Percentiles rank a stretch among this genome's conserved stretches.
Conservation (phyloP, 2,888 invertebrate genomes). For the Leptinotarsa rubiginosa region DNA sequence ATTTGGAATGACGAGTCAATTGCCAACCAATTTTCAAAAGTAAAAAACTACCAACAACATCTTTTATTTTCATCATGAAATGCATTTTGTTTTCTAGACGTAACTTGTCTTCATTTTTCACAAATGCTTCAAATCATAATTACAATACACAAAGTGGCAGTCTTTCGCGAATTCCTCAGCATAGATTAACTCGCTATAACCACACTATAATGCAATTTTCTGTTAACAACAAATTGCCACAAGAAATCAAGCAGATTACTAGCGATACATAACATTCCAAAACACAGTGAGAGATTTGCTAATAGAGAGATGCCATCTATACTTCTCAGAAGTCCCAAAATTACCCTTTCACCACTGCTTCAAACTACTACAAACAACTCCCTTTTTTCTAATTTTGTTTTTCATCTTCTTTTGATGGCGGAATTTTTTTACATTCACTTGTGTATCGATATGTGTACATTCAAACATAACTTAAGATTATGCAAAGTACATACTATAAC, state of each 20-base stretch:
- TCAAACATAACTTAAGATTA: too few relatives aligned
- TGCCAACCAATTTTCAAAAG: background rate
- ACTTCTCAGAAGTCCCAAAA: too few relatives aligned
- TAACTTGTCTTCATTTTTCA: background rate
- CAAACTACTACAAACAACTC: too few relatives aligned
- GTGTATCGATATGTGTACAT: too few relatives aligned
- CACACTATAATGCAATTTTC: slow-evolving; percentile 6
- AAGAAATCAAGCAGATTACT: background rate
- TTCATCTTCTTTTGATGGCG: too few relatives aligned
- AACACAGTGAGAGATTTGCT: too few relatives aligned
- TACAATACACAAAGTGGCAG: background rate
- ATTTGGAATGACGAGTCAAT: background rate
- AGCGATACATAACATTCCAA: background rate
- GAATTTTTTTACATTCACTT: too few relatives aligned
- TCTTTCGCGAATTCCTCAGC: background rate
- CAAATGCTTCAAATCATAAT: background rate
- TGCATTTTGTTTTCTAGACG: background rate
- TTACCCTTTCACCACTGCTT: too few relatives aligned
- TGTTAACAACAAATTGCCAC: background rate
- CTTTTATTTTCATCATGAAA: background rate
- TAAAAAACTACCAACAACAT: background rate
- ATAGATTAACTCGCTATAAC: background rate
- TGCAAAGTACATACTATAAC: too few relatives aligned
- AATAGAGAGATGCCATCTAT: too few relatives aligned
- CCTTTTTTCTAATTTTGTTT: too few relatives aligned